Evolutionary conservation across 2,113 vertebrate species (phyloP), one percentile per base, ranked within the genome.

Genomic region (Brachyhypopomus occidentalis): DNA sequence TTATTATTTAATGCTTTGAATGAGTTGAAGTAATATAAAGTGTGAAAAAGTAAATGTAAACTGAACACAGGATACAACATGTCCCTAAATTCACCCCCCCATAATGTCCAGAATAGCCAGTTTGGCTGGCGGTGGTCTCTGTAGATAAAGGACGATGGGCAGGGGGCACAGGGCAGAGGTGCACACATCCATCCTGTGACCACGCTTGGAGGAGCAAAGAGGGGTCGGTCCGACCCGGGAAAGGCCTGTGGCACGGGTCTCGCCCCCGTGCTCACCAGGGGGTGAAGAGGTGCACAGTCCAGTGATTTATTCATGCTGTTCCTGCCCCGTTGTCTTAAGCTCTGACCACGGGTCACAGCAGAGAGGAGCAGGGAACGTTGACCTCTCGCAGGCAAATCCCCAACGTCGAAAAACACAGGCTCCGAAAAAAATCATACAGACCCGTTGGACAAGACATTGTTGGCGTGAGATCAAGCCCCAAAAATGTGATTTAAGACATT

Each of bases 231-330:
- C n/a, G 48, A 17, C 62, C 2, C 62, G 75, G 72, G 79, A 81
- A 81, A 67, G 79, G 72, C 79, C 72, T 69, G 48, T 20, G 79
- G 72, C 48, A 56, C 22, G 52, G 63, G n/a, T 75, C 64, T 67
- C 56, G 38, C 58, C 58, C 63, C 30, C 30, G 30, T 30, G 30
- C 1, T 30, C 30, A 4, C 41, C 5, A 41, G 41, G 45, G 69
- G 38, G 52, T n/a, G 60, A 79, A 25, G 20, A 19, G 23, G 77
- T 30, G 14, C 30, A 19, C 76, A 75, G 64, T 27, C 58, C 52
- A 2, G 17, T 80, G 56, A 87, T 84, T 59, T 72, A 87, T 86
- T 86, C 69, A 78, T 84, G 73, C 71, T 66, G 52, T n/a, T 72
- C 45, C 62, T 86, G 75, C 62, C 41, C 75, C 63, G 48, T 30